Conservation (phyloP, 1,140 invertebrate species). For the Latrodectus geometricus region DNA sequence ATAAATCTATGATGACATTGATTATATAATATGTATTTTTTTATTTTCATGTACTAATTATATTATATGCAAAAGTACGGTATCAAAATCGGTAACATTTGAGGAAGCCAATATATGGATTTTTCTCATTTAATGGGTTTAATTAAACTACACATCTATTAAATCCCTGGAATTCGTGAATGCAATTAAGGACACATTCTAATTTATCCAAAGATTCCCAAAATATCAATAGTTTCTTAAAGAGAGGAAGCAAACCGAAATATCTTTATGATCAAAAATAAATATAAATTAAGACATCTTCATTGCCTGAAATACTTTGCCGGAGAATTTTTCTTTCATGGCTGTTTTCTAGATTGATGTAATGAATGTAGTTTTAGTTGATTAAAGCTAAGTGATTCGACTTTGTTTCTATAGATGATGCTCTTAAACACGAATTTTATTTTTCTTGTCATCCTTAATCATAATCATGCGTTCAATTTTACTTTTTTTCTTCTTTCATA, state of each 20-base stretch:
- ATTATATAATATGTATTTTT: background rate
- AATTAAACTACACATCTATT: conserved; percentile 39
- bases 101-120: background rate
- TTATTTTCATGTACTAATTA: background rate
- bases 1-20: background rate
- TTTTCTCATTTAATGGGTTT: conserved; percentile 11
- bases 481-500: background rate
- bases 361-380: conserved; percentile 38
- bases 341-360: conserved; percentile 11
- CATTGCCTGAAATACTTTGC: conserved; percentile 1
- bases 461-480: background rate
- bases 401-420: conserved; percentile 16
- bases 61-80: background rate
- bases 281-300: background rate
- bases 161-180: background rate
- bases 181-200: conserved; percentile 4
- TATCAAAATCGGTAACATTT: background rate
- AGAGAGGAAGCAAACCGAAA: background rate
- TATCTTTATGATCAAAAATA: background rate
- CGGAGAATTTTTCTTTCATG: background rate
- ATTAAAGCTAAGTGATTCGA: conserved; percentile 29
- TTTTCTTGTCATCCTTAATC: background rate
- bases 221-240: conserved; percentile 1
- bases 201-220: background rate
- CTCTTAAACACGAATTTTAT: conserved; percentile 1